A percentile compares a stretch with the other conserved stretches of the same genome.
Conservation (phyloP, 2,888 invertebrate genomes). For the Pogonocherus hispidulus region DNA sequence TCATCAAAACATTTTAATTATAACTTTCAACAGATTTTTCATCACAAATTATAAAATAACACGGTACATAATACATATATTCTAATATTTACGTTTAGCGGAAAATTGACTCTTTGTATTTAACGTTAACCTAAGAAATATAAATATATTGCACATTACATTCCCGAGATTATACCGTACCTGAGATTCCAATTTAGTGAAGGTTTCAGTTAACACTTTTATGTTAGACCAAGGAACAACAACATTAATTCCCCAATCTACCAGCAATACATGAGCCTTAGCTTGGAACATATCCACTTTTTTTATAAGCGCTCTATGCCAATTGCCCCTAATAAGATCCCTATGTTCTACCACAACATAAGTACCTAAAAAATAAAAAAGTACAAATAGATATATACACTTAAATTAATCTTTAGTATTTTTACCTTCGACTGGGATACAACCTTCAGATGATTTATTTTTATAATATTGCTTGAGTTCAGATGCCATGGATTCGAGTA, state of each 20-base stretch:
- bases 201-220: slow-evolving; percentile 67
- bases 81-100: too few relatives aligned
- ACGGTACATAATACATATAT: too few relatives aligned
- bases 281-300: slow-evolving; percentile 66
- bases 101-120: too few relatives aligned
- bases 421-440: slow-evolving; percentile 58
- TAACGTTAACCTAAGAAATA: too few relatives aligned
- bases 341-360: slow-evolving; percentile 70
- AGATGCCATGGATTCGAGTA: slow-evolving; percentile 51
- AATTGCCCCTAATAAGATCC: slow-evolving; percentile 65
- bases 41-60: too few relatives aligned
- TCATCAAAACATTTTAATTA: too few relatives aligned
- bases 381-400: neutral
- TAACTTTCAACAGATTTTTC: too few relatives aligned
- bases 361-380: slow-evolving; percentile 67
- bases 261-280: slow-evolving; percentile 73
- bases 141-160: too few relatives aligned
- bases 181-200: slow-evolving; percentile 59
- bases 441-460: slow-evolving; percentile 43
- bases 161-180: slow-evolving; percentile 45
- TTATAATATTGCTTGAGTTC: slow-evolving; percentile 56
- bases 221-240: slow-evolving; percentile 71
- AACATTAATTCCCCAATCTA: slow-evolving; percentile 75
- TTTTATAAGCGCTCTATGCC: slow-evolving; percentile 75
- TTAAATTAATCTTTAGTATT: neutral